phyloP scores from a whole-genome alignment of 2,888 invertebrate species.

The Drosophila affinis region DNA sequence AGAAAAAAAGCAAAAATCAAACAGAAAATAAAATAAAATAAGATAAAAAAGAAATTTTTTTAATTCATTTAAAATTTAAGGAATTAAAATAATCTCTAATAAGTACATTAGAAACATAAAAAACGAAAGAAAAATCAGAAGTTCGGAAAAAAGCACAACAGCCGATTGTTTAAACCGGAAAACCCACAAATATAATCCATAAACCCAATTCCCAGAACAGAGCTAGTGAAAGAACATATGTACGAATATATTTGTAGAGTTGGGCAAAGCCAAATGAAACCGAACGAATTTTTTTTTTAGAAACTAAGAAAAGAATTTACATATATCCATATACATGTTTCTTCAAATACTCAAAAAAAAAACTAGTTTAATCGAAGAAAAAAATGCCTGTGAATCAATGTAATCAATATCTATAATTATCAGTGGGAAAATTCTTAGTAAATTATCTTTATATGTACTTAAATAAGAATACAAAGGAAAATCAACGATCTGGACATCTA shows the following conservation, averaged over 20 bases:
- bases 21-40: background rate
- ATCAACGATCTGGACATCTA: background rate
- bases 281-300: background rate
- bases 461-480: background rate
- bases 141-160: background rate
- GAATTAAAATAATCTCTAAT: background rate
- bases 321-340: too few relatives aligned
- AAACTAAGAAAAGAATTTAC: background rate
- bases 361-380: background rate
- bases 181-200: too few relatives aligned
- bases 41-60: background rate
- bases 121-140: background rate
- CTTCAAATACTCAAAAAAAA: background rate
- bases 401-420: background rate
- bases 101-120: background rate
- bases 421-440: background rate
- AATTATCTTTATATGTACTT: background rate
- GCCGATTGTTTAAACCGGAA: background rate
- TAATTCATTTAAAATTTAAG: background rate
- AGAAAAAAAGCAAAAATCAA: background rate
- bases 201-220: background rate
- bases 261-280: background rate
- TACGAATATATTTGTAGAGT: background rate
- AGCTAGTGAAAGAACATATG: background rate
- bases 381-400: background rate